Evolutionary conservation across 2,888 invertebrate genomes (phyloP), one percentile per base, ranked within the genome.

Genomic region (Chaetoderma sp.): DNA sequence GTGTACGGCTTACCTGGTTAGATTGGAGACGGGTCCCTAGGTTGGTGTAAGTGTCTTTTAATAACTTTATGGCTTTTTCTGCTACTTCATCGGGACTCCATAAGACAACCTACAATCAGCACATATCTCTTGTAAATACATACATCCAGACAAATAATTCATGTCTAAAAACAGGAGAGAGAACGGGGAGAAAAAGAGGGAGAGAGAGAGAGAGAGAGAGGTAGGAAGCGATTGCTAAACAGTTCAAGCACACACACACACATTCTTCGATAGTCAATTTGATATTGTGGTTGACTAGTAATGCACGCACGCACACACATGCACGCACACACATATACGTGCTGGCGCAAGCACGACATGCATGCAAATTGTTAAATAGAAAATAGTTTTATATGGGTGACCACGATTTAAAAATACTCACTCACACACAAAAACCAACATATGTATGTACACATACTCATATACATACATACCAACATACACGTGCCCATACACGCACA

Each of bases 21-120:
- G 93, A 91, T 81, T 93, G 91, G 72, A 98, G 88, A 76, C 92
- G 90, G 44, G 95, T 94, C 16, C 97, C 95, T 72, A 97, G 90
- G 87, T 95, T 96, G 54, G 97, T 96, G 83, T 94, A 94, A 67
- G 96, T 94, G 89, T 96, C 96, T 80, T 94, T 93, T 66, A 98
- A 88, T 74, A 98, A 88, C 87, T 94, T 93, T 74, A 96, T 96
- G 23, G 95, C 98, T 78, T 95, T 93, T 80, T 91, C 91, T 13
- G 97, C 95, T 77, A 98, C 96, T 78, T 96, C 96, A 84, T 97
- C 96, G 1, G 93, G 91, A 74, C 95, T 94, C 74, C 93, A 92
- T 25, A 95, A 74, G 75, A 97, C 94, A 33, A 94, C 92, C 92
- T 92, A 76, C 16, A 69, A 63, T 52, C 57, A 21, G 18, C 28